Conservation (phyloP, 2,113 vertebrate species). For the Puma concolor region DNA sequence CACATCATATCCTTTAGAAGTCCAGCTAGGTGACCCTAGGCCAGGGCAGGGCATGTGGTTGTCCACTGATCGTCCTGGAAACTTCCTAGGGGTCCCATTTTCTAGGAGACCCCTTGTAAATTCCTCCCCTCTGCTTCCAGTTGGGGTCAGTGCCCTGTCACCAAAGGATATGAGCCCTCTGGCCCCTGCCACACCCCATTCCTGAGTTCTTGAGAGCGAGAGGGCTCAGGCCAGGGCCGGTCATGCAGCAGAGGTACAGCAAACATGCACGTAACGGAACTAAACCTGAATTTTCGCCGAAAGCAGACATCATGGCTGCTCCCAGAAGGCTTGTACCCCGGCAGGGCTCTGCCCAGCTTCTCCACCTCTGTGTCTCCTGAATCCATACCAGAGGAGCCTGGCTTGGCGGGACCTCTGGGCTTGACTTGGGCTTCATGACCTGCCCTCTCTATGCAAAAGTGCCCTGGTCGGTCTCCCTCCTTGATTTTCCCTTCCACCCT, state of each 20-base stretch:
- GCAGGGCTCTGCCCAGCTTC: too few relatives aligned
- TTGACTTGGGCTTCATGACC: background rate
- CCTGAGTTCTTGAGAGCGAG: background rate
- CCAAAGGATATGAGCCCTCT: background rate
- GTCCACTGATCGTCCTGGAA: background rate
- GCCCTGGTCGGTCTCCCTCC: background rate
- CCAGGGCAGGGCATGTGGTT: background rate
- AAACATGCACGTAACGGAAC: background rate
- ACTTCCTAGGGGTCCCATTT: background rate
- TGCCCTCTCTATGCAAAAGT: background rate
- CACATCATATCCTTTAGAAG: background rate
- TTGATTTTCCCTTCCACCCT: background rate
- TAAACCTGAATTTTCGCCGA: background rate
- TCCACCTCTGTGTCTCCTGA: background rate
- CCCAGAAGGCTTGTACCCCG: background rate
- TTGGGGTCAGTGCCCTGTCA: background rate
- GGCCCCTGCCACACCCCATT: fast-evolving
- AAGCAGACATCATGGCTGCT: background rate
- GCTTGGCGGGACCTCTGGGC: fast-evolving
- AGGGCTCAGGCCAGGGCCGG: fast-evolving
- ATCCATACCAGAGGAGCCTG: background rate
- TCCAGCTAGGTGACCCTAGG: background rate
- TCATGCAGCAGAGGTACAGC: background rate
- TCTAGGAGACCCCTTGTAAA: background rate
- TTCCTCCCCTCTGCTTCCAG: background rate